phyloP scores from a whole-genome alignment of 2,888 invertebrate species.

The Crossocerus cetratus region DNA sequence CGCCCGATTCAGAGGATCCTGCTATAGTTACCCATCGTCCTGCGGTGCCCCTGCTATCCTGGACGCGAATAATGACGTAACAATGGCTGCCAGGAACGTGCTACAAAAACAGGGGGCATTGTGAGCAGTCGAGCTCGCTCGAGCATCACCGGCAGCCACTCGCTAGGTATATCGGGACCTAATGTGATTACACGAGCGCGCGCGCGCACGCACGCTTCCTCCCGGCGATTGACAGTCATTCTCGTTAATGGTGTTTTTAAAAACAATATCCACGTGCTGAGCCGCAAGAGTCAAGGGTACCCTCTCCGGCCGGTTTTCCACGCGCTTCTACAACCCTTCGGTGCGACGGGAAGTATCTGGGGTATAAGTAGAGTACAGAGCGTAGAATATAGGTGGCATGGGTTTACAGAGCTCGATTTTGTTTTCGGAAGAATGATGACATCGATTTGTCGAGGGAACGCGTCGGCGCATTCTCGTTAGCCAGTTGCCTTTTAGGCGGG shows the following conservation, averaged over 20 bases:
- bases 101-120: conserved; percentile 71
- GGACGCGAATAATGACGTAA: conserved; percentile 75
- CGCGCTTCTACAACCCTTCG: conserved; percentile 14
- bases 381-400: too few species aligned
- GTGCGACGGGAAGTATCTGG: too few species aligned
- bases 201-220: conserved; percentile 54
- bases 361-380: too few species aligned
- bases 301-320: conserved; percentile 33
- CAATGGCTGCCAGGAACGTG: conserved; percentile 72
- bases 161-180: conserved; percentile 52
- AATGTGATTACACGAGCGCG: conserved; percentile 71
- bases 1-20: conserved; percentile 57
- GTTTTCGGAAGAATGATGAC: not conserved
- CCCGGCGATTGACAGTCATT: conserved; percentile 72
- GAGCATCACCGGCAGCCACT: conserved; percentile 32
- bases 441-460: not conserved
- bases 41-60: conserved; percentile 40
- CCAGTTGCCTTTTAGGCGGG: not conserved
- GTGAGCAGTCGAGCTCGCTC: conserved; percentile 56
- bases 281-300: conserved; percentile 51
- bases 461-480: not conserved
- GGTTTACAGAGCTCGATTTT: not conserved
- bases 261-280: conserved; percentile 74
- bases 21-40: conserved; percentile 49
- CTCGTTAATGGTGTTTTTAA: conserved; percentile 76